Evolutionary conservation across 2,113 vertebrate species (phyloP), one percentile per base, ranked within the genome.

Genomic region (Balaeniceps rex): DNA sequence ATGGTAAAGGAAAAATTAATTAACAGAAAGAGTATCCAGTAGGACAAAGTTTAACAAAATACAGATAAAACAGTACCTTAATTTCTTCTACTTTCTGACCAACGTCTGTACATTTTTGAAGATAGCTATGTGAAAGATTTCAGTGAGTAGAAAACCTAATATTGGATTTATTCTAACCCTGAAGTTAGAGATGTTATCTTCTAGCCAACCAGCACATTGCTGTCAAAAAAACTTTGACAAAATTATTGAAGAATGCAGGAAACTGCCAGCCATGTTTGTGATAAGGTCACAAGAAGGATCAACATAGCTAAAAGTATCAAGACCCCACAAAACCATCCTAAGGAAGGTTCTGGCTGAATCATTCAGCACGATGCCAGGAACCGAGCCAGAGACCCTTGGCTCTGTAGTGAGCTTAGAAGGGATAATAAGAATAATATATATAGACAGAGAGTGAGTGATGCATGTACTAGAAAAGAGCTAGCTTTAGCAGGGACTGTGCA

Each of bases 1-100:
- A 83, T 25, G 87, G 63, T 72, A 90, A 97, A 91, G 36, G 72
- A 84, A 87, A 84, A 87, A 94, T 58, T 87, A 96, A 89, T 97
- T 96, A 96, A 93, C 46, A 90, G 40, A 33, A 88, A 58, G 46
- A 89, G 46, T 44, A 94, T 26, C 58, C 77, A 55, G 34, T 36
- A 87, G 80, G 55, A 83, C 42, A 74, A 82, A 93, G n/a, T 86
- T 92, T 88, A 92, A 84, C 21, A 79, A 83, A 91, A 77, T 47
- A 70, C 19, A 82, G 34, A 6, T 74, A 61, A 74, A 26, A 0
- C 13, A 69, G 38, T 16, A 85, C 71, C 42, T 90, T 72, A 34
- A 64, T 74, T 93, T 92, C 74, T 75, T 93, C 47, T 18, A 40
- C 42, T 90, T 83, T 74, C 81, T 92, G 64, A 46, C 24, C 76